Base-by-base conservation (phyloP, 2,888 invertebrate species). In the Tachystola acroxantha region DNA sequence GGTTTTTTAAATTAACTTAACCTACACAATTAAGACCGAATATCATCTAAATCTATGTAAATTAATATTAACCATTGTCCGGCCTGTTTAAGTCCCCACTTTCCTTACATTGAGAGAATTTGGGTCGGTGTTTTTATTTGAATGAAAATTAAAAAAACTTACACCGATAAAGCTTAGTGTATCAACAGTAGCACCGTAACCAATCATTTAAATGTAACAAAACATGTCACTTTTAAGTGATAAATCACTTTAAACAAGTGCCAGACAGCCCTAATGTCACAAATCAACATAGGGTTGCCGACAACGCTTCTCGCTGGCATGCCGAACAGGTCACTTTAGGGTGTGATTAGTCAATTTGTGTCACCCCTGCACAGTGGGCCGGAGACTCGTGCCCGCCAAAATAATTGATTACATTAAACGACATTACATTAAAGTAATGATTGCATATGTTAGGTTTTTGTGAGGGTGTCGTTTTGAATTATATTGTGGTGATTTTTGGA, bases 351-450 rank as follows among this genome's bases (percentile, higher is more conserved):
- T 73, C 57, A 76, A 74, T 72, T 75, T 72, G 67, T 62, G 69
- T 60, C 66, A 59, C 68, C 73, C 73, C 64, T 58, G 42, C 51
- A 46, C 48, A 50, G 54, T 53, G 56, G 50, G 48, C 39, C 45
- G 24, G 14, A 26, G 30, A 37, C 32, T 32, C 40, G 54, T 50
- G 43, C 54, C 61, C 62, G 58, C 55, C 57, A 52, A 65, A 64
- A 72, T 75, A 84, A 84, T 84, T 85, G 84, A 86, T 85, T 79
- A 76, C 71, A 53, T 73, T 70, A 78, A 82, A 78, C 71, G 73
- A 75, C 71, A 66, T 73, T 65, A 65, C 73, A 70, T 77, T 81
- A 78, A 65, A 60, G 60, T 77, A 77, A 82, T 76, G 71, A 73
- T 69, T 80, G 74, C 85, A 84, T 86, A 86, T 85, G 85, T 77